Evolutionary conservation across 2,113 vertebrate genomes (phyloP), one percentile per base, ranked within the genome.

Genomic region (Centrocercus urophasianus): DNA sequence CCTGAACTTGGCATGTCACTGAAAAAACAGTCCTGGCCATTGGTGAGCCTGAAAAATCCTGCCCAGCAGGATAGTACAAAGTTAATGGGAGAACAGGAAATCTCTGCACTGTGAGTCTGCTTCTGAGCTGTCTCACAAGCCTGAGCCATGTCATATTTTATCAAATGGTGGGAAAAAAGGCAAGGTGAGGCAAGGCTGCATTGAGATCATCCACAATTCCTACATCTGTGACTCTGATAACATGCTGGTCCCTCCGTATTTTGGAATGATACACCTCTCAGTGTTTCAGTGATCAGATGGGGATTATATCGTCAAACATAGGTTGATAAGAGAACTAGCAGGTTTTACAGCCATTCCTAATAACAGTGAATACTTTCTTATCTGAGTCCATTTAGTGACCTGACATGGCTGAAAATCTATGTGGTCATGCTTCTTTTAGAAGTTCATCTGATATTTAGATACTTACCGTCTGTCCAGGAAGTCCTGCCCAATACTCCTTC

Each of bases 1-100:
- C 45, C 38, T 65, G 36, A 8, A 38, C 0, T 0, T 75, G 11
- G 25, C 27, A 19, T n/a, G 9, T 77, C n/a, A 38, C 43, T 83
- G 38, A 52, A 38, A 63, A 79, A 21, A 2, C 1, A 1, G 13
- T 74, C 14, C 7, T 83, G 52, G 43, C 40, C 18, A 18, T 4
- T 40, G 22, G 48, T 82, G 32, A 78, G 24, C 52, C 21, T 78
- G 42, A 34, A 48, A 66, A 65, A 77, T 88, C n/a, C 69, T 38
- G n/a, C 20, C 42, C 48, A 48, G 32, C 32, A 84, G 50, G 42
- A 18, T 12, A 36, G 10, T 9, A 16, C 14, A 20, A 19, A 11
- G 8, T 71, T 80, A 70, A 2, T 36, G 54, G 60, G 21, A 13
- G 61, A 67, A 42, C 15, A 69, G 34, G 42, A 78, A 25, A 24